Percentiles rank a stretch among this genome's conserved stretches.
Evolutionary conservation across 2,888 invertebrate species (phyloP).

Genomic region (Zele albiditarsus): DNA sequence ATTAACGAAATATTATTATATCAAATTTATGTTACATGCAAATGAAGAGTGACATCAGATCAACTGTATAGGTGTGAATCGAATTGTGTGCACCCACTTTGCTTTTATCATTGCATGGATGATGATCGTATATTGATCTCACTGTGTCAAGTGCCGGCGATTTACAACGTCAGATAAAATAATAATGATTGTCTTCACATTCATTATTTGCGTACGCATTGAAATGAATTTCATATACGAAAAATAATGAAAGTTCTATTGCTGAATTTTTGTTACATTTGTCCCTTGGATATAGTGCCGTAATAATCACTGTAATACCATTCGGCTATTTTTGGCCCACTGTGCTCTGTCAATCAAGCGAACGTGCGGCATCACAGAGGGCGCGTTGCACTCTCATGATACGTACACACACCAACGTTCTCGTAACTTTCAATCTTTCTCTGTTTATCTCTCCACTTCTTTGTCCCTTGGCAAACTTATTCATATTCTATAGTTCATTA

Average conservation of each 20-base stretch:
- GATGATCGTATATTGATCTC: slow-evolving; percentile 30
- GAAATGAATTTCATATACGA: background rate
- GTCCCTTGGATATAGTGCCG: slow-evolving; percentile 61
- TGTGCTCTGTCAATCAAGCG: slow-evolving; percentile 52
- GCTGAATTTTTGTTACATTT: no score
- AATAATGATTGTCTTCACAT: background rate
- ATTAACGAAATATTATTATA: background rate
- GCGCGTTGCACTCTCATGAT: background rate
- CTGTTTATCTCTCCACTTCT: background rate
- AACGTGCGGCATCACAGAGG: background rate
- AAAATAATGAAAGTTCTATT: no score
- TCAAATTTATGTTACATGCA: no score
- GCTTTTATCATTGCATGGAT: slow-evolving; percentile 17
- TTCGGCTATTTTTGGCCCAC: slow-evolving; percentile 59
- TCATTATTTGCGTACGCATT: slow-evolving; percentile 13
- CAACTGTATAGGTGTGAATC: background rate
- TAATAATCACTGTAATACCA: slow-evolving; percentile 55
- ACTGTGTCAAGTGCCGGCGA: slow-evolving; percentile 29
- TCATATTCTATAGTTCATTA: background rate
- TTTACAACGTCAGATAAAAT: slow-evolving; percentile 21
- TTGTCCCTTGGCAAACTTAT: background rate
- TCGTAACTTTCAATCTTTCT: no score
- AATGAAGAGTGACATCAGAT: background rate
- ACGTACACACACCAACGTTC: no score
- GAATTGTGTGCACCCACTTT: background rate